Evolutionary conservation across 92 coral and sea anemone genomes (phyloP).

Genomic region (Parazoanthus swiftii): DNA sequence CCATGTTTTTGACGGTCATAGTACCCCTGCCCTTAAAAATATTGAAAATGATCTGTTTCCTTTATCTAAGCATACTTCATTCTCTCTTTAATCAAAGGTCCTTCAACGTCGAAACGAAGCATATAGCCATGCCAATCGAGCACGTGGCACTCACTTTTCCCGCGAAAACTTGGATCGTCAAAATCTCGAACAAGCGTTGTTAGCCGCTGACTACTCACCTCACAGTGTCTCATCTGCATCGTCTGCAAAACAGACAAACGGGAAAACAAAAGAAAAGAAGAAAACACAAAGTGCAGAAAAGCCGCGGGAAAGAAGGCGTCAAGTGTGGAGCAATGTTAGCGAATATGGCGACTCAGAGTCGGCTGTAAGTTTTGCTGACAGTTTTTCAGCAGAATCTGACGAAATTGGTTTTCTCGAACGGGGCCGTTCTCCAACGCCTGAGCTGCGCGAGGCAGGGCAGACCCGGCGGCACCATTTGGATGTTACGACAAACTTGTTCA

Average conservation of each 20-base stretch:
- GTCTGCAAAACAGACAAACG: slow-evolving; percentile 41
- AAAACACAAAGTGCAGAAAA: slow-evolving; percentile 11
- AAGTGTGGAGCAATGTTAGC: slow-evolving; percentile 72
- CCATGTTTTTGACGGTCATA: no score
- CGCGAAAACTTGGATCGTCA: slow-evolving; percentile 76
- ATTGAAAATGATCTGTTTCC: background rate
- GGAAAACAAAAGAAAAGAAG: slow-evolving; percentile 13
- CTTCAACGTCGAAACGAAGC: slow-evolving; percentile 84
- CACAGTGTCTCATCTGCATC: slow-evolving; percentile 46
- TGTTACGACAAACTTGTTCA: slow-evolving; percentile 79
- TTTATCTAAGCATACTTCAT: background rate
- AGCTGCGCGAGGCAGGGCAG: slow-evolving; percentile 78
- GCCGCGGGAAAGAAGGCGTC: slow-evolving; percentile 59
- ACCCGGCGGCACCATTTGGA: slow-evolving; percentile 94
- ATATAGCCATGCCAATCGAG: slow-evolving; percentile 78
- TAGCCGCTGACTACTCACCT: slow-evolving; percentile 36
- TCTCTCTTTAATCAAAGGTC: slow-evolving; percentile 52
- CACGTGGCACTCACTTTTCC: slow-evolving; percentile 88
- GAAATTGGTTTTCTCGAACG: slow-evolving; percentile 79
- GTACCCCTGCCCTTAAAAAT: background rate
- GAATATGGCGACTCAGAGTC: slow-evolving; percentile 54
- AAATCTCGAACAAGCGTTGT: slow-evolving; percentile 49
- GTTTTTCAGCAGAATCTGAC: slow-evolving; percentile 41
- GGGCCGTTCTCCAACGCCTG: slow-evolving; percentile 98
- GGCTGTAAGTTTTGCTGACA: slow-evolving; percentile 48